These are phyloP conservation scores for Podarcis cretensis DNA, from an alignment of 2,113 vertebrate genomes.

Conservation along the genomic window DNA sequence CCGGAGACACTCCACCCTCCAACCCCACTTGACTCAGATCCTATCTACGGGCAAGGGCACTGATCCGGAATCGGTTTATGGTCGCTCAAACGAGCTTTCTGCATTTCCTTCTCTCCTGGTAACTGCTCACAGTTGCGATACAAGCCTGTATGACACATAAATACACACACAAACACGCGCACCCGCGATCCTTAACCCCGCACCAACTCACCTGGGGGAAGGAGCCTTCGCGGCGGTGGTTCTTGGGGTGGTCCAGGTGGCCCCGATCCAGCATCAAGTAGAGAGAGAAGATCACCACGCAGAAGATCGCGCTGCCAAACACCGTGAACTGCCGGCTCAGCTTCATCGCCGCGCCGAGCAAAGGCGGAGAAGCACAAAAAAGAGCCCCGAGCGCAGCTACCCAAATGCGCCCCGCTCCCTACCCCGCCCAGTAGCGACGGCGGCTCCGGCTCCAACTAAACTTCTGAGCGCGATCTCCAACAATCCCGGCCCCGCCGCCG, in stretches of 20 bases:
- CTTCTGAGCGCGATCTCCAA: not conserved
- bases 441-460: not conserved
- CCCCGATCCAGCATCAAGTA: constrained; percentile 88
- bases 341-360: constrained; percentile 74
- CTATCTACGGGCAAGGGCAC: not conserved
- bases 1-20: not conserved
- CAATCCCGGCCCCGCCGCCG: not conserved
- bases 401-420: not conserved
- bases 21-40: not conserved
- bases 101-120: not conserved
- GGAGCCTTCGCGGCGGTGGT: constrained; percentile 70
- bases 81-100: not conserved
- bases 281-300: constrained; percentile 85
- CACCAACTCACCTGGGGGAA: constrained; percentile 75
- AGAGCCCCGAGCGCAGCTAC: not conserved
- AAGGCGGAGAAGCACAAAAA: not conserved
- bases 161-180: too few species aligned
- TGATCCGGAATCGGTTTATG: not conserved
- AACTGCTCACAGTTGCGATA: not conserved
- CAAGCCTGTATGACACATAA: too few species aligned
- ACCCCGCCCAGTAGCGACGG: not conserved
- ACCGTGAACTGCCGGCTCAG: constrained; percentile 86
- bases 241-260: constrained; percentile 80
- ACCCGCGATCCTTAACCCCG: too few species aligned
- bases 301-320: constrained; percentile 86